phyloP scores from a whole-genome alignment of 2,888 invertebrate genomes.

The Atrina japonica region DNA sequence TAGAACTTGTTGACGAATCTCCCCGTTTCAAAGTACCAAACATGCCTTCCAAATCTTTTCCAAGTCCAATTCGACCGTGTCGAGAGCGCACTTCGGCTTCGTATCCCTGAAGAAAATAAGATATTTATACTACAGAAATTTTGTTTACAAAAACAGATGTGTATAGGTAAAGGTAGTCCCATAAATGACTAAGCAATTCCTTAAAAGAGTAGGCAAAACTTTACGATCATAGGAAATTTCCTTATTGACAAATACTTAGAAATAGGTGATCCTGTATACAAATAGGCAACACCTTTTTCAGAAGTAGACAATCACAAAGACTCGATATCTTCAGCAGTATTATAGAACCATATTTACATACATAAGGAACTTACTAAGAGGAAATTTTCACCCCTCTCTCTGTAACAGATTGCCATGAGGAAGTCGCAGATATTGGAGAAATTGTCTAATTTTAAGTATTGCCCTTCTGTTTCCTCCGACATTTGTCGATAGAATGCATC shows the following conservation, averaged over 20 bases:
- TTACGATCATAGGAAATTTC: too few relatives aligned
- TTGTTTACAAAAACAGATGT: neutral
- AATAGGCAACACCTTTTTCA: too few relatives aligned
- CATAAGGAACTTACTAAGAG: constrained; percentile 67
- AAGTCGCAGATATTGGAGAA: constrained; percentile 72
- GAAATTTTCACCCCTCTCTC: constrained; percentile 70
- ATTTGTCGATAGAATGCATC: constrained; percentile 66
- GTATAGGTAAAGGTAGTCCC: neutral
- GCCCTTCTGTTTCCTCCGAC: constrained; percentile 64
- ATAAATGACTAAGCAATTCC: too few relatives aligned
- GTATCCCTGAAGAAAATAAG: constrained; percentile 54
- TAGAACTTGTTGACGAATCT: constrained; percentile 10
- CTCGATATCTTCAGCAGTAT: too few relatives aligned
- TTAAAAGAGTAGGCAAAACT: too few relatives aligned
- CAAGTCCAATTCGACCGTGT: constrained; percentile 44
- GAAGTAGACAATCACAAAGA: too few relatives aligned
- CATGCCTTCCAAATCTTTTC: constrained; percentile 64
- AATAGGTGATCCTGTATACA: too few relatives aligned
- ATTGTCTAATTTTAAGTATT: constrained; percentile 69
- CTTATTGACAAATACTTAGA: too few relatives aligned
- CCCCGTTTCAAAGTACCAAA: constrained; percentile 62
- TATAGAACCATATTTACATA: too few relatives aligned
- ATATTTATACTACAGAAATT: neutral
- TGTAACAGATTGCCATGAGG: constrained; percentile 77
- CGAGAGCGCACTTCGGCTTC: constrained; percentile 63